phyloP scores from a whole-genome alignment of 2,888 invertebrate species.

The Pycnomerus fuliginosus region DNA sequence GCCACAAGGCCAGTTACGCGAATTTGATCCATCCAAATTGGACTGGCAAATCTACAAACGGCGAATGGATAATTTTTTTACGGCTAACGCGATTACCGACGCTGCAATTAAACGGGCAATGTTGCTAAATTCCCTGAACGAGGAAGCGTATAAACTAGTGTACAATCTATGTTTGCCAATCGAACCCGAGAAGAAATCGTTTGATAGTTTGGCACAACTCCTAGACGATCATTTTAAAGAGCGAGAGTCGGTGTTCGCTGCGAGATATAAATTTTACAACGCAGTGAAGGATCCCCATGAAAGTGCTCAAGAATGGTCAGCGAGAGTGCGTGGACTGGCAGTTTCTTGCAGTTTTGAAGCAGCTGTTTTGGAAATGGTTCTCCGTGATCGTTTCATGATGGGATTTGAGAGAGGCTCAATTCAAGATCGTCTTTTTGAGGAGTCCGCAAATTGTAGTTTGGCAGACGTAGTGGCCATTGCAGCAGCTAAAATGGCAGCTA shows the following conservation, averaged over 20 bases:
- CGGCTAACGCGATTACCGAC: too few species aligned
- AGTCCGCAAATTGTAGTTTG: neutral
- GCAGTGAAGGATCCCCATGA: neutral
- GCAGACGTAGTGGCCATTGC: neutral
- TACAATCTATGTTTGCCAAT: too few species aligned
- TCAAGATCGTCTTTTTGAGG: slow-evolving; percentile 6
- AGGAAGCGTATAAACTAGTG: too few species aligned
- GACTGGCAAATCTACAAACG: too few species aligned
- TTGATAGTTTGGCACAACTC: neutral
- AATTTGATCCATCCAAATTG: too few species aligned
- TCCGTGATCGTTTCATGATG: slow-evolving; percentile 11
- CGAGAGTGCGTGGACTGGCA: slow-evolving; percentile 3
- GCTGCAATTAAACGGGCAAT: too few species aligned
- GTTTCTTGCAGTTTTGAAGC: slow-evolving; percentile 9
- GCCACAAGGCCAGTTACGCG: too few species aligned
- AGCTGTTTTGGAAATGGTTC: slow-evolving; percentile 2
- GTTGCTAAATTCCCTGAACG: too few species aligned
- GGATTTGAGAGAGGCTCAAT: slow-evolving; percentile 9
- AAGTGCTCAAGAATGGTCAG: neutral
- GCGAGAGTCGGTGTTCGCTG: neutral
- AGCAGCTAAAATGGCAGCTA: neutral
- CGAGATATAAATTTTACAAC: slow-evolving; percentile 1
- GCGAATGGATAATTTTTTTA: too few species aligned
- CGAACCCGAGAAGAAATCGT: neutral
- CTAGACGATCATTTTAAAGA: neutral